A percentile compares a stretch with the other conserved stretches of the same genome.
Evolutionary conservation across 1,140 invertebrate genomes (phyloP).

Genomic region (Musca vetustissima): DNA sequence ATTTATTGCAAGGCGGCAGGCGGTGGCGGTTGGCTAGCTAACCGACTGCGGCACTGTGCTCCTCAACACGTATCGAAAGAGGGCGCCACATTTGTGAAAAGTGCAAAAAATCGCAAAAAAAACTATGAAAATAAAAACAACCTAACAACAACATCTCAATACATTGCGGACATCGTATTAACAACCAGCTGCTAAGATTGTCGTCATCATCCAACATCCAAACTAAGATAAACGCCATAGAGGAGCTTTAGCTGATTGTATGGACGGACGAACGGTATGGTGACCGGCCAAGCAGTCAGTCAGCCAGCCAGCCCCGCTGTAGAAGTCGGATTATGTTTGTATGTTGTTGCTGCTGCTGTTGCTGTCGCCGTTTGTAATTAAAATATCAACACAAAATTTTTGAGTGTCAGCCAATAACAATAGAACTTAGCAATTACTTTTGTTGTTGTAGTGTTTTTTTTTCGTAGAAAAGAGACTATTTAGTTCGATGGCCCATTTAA

Average conservation of each 20-base stretch:
- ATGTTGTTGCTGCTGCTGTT: slow-evolving; percentile 25
- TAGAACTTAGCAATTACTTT: slow-evolving; percentile 2
- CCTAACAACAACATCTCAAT: background rate
- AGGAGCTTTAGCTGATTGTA: background rate
- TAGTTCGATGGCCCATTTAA: too few relatives aligned
- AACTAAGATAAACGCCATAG: background rate
- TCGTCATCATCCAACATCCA: background rate
- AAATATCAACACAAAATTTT: slow-evolving; percentile 18
- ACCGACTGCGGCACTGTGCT: background rate
- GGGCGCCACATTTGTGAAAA: slow-evolving; percentile 12
- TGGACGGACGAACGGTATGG: slow-evolving; percentile 25
- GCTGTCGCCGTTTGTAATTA: slow-evolving; percentile 21
- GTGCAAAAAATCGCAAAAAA: background rate
- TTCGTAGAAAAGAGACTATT: background rate
- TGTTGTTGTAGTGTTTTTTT: background rate
- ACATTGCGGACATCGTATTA: background rate
- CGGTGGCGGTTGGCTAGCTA: too few relatives aligned
- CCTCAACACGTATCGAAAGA: slow-evolving; percentile 13
- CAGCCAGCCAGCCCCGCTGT: background rate
- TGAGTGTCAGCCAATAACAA: slow-evolving; percentile 22
- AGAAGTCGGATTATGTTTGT: background rate
- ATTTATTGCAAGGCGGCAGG: too few relatives aligned
- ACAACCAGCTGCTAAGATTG: slow-evolving; percentile 10
- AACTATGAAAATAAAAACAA: background rate
- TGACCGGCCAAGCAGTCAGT: too few relatives aligned